A percentile compares a stretch with the other conserved stretches of the same genome.
These are phyloP conservation scores for Chelonus insularis DNA, from an alignment of 1,140 invertebrate species.

Conservation along the genomic window DNA sequence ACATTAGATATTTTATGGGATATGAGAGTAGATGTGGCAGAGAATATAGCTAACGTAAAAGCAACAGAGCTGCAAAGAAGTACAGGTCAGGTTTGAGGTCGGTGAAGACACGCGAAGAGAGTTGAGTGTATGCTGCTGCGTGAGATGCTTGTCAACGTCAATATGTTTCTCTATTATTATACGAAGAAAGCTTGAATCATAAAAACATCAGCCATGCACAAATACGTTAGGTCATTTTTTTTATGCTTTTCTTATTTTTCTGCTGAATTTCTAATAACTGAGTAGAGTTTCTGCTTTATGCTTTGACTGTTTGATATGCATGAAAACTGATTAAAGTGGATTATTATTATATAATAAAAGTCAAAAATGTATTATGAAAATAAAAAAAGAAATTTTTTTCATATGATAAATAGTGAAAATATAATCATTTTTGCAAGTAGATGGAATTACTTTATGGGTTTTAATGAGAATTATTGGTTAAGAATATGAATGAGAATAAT, in stretches of 20 bases:
- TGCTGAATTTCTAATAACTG: neutral
- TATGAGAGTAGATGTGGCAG: neutral
- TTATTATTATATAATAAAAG: too few species aligned
- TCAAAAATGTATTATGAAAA: too few species aligned
- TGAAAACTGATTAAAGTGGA: too few species aligned
- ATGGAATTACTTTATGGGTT: too few species aligned
- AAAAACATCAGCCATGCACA: constrained; percentile 9
- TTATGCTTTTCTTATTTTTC: neutral
- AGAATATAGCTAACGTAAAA: neutral
- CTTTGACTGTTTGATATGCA: too few species aligned
- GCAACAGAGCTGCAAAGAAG: constrained; percentile 7
- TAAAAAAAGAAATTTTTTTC: too few species aligned
- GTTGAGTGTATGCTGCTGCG: constrained; percentile 38
- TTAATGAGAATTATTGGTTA: too few species aligned
- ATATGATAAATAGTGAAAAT: too few species aligned
- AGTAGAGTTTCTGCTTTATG: too few species aligned
- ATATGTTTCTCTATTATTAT: neutral
- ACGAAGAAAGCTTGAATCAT: constrained; percentile 16
- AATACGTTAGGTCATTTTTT: neutral
- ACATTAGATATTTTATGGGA: constrained; percentile 11
- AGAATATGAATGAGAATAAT: too few species aligned
- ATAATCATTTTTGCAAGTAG: too few species aligned
- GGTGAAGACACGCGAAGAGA: constrained; percentile 43
- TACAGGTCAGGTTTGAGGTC: constrained; percentile 8
- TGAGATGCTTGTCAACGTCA: constrained; percentile 34